Conservation (phyloP, 1,140 invertebrate genomes). For the Caenorhabditis brenneri region DNA sequence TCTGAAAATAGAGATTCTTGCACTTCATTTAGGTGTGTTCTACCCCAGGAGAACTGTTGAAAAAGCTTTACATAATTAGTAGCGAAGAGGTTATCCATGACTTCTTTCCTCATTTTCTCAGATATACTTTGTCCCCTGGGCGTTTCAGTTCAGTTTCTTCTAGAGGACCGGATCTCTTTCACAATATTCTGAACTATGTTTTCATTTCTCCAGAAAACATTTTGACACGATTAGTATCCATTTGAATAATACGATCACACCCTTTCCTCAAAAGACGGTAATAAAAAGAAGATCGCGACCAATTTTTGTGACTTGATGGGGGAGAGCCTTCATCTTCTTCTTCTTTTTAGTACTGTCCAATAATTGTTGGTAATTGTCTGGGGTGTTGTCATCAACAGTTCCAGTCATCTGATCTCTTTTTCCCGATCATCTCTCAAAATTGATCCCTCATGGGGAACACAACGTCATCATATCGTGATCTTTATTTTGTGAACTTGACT, state of each 20-base stretch:
- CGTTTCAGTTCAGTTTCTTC: too few species aligned
- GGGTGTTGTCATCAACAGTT: neutral
- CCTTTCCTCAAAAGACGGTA: neutral
- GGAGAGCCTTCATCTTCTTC: neutral
- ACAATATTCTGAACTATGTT: neutral
- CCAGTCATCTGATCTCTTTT: slow-evolving; percentile 36
- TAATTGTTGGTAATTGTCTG: neutral
- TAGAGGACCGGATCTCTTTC: neutral
- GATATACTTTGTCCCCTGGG: too few species aligned
- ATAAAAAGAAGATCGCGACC: neutral
- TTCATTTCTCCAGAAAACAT: neutral
- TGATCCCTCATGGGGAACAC: slow-evolving; percentile 32
- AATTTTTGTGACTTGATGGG: neutral
- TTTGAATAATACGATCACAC: neutral
- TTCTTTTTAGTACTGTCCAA: too few species aligned
- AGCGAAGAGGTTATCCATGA: too few species aligned
- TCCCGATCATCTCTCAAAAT: neutral
- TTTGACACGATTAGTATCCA: neutral
- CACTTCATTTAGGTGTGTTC: too few species aligned
- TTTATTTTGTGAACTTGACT: slow-evolving; percentile 36
- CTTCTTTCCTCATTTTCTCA: too few species aligned
- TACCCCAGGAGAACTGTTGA: too few species aligned
- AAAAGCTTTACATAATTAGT: too few species aligned
- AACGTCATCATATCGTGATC: slow-evolving; percentile 23
- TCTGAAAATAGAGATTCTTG: too few species aligned